A percentile compares a stretch with the other conserved stretches of the same genome.
These are phyloP conservation scores for Magallana gigas DNA, from an alignment of 1,140 invertebrate genomes.

Conservation along the genomic window DNA sequence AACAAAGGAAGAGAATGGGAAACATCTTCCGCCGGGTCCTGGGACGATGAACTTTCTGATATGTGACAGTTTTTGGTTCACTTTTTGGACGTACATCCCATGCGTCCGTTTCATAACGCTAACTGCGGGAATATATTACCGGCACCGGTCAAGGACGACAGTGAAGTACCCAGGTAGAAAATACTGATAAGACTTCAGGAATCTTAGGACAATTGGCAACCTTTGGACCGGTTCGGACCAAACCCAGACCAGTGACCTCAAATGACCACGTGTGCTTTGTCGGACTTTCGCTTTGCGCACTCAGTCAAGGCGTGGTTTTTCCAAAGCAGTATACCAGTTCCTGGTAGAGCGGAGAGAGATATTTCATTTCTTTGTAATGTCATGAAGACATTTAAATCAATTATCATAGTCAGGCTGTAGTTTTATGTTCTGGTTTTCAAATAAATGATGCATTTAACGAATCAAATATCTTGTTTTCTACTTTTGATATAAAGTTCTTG, in stretches of 20 bases:
- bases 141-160: background rate
- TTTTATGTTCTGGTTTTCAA: background rate
- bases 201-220: background rate
- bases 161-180: background rate
- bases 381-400: conserved; percentile 23
- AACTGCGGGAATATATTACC: background rate
- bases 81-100: background rate
- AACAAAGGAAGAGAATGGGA: conserved; percentile 67
- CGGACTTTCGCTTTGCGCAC: background rate
- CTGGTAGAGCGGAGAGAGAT: background rate
- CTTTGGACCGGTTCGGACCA: background rate
- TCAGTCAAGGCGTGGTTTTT: background rate
- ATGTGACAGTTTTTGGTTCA: background rate
- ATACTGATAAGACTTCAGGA: background rate
- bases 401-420: background rate
- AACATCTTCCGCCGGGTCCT: conserved; percentile 61
- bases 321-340: background rate
- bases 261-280: background rate
- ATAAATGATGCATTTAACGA: conserved; percentile 11
- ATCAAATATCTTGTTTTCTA: conserved; percentile 1
- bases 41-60: conserved; percentile 33
- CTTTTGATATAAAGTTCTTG: background rate
- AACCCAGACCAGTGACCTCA: conserved; percentile 3
- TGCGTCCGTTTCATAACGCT: conserved; percentile 11
- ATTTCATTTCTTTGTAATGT: background rate